Conservation (phyloP, 2,113 vertebrate genomes). For the Chiloscyllium plagiosum region DNA sequence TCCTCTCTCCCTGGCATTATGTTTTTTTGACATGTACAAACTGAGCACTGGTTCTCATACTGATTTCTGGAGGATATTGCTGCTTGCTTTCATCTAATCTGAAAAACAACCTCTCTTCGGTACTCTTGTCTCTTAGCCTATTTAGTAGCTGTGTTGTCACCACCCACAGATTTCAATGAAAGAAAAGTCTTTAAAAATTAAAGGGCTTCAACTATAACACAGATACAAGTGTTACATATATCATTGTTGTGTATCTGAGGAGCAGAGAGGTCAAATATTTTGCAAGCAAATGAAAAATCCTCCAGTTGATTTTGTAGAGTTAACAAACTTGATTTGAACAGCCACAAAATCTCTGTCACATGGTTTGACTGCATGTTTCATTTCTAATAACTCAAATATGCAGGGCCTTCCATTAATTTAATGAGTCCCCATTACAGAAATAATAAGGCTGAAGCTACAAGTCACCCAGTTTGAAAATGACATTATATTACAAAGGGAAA, state of each 20-base stretch:
- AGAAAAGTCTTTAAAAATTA: neutral
- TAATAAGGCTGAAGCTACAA: neutral
- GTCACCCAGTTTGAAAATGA: neutral
- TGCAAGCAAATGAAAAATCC: neutral
- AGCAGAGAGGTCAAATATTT: neutral
- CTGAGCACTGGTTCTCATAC: neutral
- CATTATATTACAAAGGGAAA: neutral
- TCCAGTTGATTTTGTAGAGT: neutral
- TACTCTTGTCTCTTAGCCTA: neutral
- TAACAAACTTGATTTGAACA: neutral
- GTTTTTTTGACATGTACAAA: neutral
- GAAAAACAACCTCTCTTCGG: neutral
- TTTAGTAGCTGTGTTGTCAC: neutral
- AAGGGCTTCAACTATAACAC: neutral
- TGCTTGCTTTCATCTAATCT: neutral
- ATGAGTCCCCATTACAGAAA: neutral
- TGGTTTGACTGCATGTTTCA: neutral
- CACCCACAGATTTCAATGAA: neutral
- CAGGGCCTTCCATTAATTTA: neutral
- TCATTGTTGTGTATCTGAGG: neutral
- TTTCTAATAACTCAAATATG: neutral
- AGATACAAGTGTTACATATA: neutral
- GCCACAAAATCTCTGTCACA: neutral
- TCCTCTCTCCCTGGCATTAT: neutral
- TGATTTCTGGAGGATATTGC: neutral